Conservation (phyloP, 2,113 vertebrate species). For the Sylvietta virens region DNA sequence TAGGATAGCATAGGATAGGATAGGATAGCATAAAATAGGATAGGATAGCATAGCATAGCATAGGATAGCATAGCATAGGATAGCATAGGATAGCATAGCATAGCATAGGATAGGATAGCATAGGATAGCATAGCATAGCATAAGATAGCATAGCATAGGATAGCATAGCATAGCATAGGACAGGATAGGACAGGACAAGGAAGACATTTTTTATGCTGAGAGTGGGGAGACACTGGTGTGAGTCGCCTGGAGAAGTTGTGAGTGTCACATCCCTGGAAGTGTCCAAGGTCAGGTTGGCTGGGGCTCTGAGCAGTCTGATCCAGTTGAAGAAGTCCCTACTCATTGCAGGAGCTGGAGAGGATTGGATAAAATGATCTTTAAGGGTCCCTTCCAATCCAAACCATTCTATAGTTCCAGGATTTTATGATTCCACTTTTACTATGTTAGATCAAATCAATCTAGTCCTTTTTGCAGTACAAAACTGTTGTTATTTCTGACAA, state of each 20-base stretch:
- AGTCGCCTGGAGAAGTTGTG: not conserved
- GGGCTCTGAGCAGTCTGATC: not conserved
- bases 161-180: too few relatives aligned
- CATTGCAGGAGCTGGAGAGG: accelerated
- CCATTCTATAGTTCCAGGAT: not conserved
- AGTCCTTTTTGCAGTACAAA: not conserved
- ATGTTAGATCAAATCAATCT: not conserved
- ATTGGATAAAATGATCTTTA: not conserved
- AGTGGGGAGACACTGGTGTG: not conserved
- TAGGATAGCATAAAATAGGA: too few relatives aligned
- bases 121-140: too few relatives aligned
- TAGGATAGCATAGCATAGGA: too few relatives aligned
- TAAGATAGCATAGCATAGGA: too few relatives aligned
- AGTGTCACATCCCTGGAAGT: not conserved
- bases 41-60: too few relatives aligned
- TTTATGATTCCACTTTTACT: not conserved
- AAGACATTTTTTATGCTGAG: not conserved
- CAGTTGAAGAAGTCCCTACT: not conserved
- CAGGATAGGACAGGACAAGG: too few relatives aligned
- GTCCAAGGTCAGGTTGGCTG: not conserved
- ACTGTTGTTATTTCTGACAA: not conserved
- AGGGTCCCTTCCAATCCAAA: not conserved
- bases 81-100: too few relatives aligned
- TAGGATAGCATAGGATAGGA: too few relatives aligned
- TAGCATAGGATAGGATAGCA: too few relatives aligned